Evolutionary conservation across 2,113 vertebrate genomes (phyloP).

Genomic region (Mesocricetus auratus): DNA sequence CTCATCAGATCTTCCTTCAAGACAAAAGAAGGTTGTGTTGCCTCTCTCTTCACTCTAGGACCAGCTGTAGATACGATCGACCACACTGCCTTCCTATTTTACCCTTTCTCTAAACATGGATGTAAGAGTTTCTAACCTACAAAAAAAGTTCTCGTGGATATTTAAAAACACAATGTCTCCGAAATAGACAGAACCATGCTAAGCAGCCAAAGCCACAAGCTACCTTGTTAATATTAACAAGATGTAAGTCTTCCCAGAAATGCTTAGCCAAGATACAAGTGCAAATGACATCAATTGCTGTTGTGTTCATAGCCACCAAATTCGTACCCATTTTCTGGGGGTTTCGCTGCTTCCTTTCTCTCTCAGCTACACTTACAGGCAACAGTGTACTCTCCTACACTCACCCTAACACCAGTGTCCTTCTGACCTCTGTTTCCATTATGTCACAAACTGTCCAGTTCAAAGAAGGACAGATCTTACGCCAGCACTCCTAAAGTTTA

Average conservation of each 20-base stretch:
- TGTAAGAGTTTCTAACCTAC: neutral
- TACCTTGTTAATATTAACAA: neutral
- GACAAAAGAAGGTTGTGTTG: neutral
- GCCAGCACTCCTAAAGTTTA: neutral
- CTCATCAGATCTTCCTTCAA: neutral
- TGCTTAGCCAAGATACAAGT: neutral
- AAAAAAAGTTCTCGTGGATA: constrained; percentile 41
- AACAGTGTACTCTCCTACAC: neutral
- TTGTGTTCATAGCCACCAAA: constrained; percentile 32
- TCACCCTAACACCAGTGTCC: neutral
- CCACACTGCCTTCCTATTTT: neutral
- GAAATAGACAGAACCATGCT: neutral
- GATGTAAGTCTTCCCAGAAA: constrained; percentile 7
- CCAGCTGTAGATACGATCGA: neutral
- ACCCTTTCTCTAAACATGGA: neutral
- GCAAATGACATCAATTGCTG: neutral
- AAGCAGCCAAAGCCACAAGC: neutral
- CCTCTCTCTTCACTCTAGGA: neutral
- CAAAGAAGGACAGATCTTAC: neutral
- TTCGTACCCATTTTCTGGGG: neutral
- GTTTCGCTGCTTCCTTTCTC: neutral
- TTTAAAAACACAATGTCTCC: neutral
- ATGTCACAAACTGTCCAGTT: neutral
- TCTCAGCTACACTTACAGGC: neutral
- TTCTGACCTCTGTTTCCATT: neutral